Base-by-base conservation (phyloP, 2,888 invertebrate genomes). In the Steinernema scapterisci region DNA sequence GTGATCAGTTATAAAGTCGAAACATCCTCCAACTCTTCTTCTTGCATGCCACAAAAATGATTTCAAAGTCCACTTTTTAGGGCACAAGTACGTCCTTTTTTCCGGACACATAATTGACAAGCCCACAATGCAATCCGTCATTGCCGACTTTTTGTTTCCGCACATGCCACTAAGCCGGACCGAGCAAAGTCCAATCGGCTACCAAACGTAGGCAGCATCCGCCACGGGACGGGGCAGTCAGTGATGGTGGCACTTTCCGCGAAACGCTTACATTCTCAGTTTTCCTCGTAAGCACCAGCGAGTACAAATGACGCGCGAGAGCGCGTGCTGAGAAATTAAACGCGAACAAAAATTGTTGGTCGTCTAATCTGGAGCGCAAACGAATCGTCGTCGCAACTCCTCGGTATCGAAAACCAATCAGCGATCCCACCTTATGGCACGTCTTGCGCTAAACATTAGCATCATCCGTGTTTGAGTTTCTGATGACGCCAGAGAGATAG, bases 401-500 rank as follows among this genome's bases (percentile, higher is more conserved):
- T 11, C 31, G 23, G 63, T 63, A 31, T 63, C 63, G 54, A 63
- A 63, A 63, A 27, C 25, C 16, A 9, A 63, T 63, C 63, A 23
- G 54, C 5, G 54, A 25, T 19, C 54, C 16, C 48, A 48, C 48
- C 48, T 48, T 16, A 19, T 19, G 16, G 54, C 54, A 54, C 54
- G 54, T 54, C 54, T 54, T 25, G 23, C 23, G 54, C 13, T 38
- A 38, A 38, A 38, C 38, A 38, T 38, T 38, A n/a, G 48, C 48
- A 48, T 48, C 48, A 48, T 63, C 63, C 63, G 27, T 63, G 63
- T 63, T 63, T 63, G 63, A 31, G 63, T 63, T 63, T 63, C 31
- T 19, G 63, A 63, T 63, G 63, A 63, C 31, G 31, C 19, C 21
- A 3, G 48, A 16, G 48, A 16, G 48, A 38, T 6, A 38, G 3